A percentile compares a stretch with the other conserved stretches of the same genome.
Evolutionary conservation across 2,797 vertebrate species (phyloP).

Genomic region (Clarias laeviceps): DNA sequence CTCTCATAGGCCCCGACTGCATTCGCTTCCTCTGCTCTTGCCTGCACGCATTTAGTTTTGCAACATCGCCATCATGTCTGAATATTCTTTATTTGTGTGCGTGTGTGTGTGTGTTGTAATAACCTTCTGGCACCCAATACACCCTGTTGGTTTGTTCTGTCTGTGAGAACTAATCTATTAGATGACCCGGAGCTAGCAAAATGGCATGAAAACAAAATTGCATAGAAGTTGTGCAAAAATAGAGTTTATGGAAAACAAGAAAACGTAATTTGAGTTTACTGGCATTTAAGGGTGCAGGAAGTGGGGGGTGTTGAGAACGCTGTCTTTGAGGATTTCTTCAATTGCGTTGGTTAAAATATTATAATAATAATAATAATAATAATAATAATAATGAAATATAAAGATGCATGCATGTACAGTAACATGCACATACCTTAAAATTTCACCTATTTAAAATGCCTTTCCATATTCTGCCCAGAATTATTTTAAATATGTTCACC

Average conservation of each 20-base stretch:
- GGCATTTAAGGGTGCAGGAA: neutral
- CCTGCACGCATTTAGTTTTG: slow-evolving; percentile 31
- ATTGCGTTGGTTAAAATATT: neutral
- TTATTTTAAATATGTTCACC: neutral
- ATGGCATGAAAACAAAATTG: neutral
- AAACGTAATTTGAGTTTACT: slow-evolving; percentile 3
- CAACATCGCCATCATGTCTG: slow-evolving; percentile 35
- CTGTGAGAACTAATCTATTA: slow-evolving; percentile 34
- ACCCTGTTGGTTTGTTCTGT: slow-evolving; percentile 37
- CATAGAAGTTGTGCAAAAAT: neutral
- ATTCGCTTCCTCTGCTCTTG: slow-evolving; percentile 21
- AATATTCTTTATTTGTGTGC: slow-evolving; percentile 2
- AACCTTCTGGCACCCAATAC: slow-evolving; percentile 29
- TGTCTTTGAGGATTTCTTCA: neutral
- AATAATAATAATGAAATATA: neutral
- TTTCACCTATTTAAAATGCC: neutral
- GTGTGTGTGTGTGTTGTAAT: neutral
- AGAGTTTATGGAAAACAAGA: neutral
- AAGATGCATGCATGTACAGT: neutral
- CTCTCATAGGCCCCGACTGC: slow-evolving; percentile 25
- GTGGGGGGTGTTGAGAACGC: neutral
- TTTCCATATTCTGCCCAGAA: neutral
- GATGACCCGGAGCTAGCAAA: slow-evolving; percentile 34
- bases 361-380: neutral
- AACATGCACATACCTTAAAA: neutral